Base-by-base conservation (phyloP, 64 coral and sea anemone species). In the Actinia equina region DNA sequence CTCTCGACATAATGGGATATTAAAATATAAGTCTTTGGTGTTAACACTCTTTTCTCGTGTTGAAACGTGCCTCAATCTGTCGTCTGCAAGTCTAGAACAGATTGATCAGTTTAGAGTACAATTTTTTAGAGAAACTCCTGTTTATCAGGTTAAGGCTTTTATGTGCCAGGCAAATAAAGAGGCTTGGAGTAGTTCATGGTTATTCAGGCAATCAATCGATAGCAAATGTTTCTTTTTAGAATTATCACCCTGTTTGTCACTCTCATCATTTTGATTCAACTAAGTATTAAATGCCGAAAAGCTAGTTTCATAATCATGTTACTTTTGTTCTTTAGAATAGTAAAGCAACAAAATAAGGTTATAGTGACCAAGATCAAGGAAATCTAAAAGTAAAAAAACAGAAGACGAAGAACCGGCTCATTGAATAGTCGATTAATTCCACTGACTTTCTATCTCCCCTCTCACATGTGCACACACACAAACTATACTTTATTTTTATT, bases 81-180 rank as follows among this genome's bases (percentile, higher is more conserved):
- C 69, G 69, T 74, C 69, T 74, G n/a, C 69, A 41, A 74, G 69
- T 74, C 69, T 74, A 74, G 69, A 74, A 41, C 25, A 57, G 55
- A 57, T 57, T 57, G 7, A 16, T 16, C 15, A 57, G 10, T 16
- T 12, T 57, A 16, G 10, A 7, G 10, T 7, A 57, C 6, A 5
- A 57, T 57, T 57, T 57, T 57, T 57, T 57, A 57, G 55, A 12
- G 46, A 49, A 49, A 57, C 2, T 57, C 15, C 55, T 14, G 55
- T 57, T 14, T 57, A 7, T 49, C 3, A 57, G 55, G 15, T 2
- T 11, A 57, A 57, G 15, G 55, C 11, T 57, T 57, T 57, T 57
- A 57, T 57, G 55, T 57, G 2, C 10, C 55, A 57, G 55, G 55
- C 15, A 57, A 57, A 57, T 57, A 57, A 2, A 57, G 62, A 22